phyloP scores from a whole-genome alignment of 2,888 invertebrate species.

The Meganola albula region DNA sequence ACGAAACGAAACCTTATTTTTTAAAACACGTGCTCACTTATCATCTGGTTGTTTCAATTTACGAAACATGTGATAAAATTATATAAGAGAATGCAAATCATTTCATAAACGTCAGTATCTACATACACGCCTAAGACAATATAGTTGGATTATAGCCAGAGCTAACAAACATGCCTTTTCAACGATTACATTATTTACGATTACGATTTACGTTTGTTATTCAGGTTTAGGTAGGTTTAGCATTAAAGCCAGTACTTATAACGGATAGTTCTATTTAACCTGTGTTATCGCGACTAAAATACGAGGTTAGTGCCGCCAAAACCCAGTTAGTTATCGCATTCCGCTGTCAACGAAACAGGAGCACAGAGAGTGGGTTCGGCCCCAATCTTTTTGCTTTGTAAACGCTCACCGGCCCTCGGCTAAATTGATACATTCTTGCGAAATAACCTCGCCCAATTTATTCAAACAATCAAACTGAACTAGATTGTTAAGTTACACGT shows the following conservation, averaged over 20 bases:
- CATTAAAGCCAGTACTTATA: too few relatives aligned
- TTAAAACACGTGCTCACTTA: too few relatives aligned
- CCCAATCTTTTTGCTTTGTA: slow-evolving; percentile 61
- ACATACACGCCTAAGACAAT: slow-evolving; percentile 12
- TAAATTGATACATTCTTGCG: slow-evolving; percentile 73
- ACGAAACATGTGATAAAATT: slow-evolving; percentile 16
- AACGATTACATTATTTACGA: slow-evolving; percentile 23
- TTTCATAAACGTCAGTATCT: slow-evolving; percentile 14
- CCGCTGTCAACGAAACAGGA: slow-evolving; percentile 66
- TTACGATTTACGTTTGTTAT: slow-evolving; percentile 25
- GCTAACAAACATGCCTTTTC: slow-evolving; percentile 19
- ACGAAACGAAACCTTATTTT: too few relatives aligned
- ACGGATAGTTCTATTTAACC: slow-evolving; percentile 42
- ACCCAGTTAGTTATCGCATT: slow-evolving; percentile 69
- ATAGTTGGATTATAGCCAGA: slow-evolving; percentile 38
- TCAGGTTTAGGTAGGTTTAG: too few relatives aligned
- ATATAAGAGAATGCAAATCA: slow-evolving; percentile 23
- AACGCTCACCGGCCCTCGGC: slow-evolving; percentile 59
- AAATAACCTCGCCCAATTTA: slow-evolving; percentile 72
- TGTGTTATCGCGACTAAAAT: slow-evolving; percentile 53
- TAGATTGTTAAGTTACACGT: slow-evolving; percentile 39
- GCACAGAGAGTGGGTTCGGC: slow-evolving; percentile 47
- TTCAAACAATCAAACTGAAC: slow-evolving; percentile 63
- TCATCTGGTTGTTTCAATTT: too few relatives aligned
- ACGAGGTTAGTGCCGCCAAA: slow-evolving; percentile 50